phyloP scores from a whole-genome alignment of 2,797 vertebrate genomes.

The Danio kyathit region DNA sequence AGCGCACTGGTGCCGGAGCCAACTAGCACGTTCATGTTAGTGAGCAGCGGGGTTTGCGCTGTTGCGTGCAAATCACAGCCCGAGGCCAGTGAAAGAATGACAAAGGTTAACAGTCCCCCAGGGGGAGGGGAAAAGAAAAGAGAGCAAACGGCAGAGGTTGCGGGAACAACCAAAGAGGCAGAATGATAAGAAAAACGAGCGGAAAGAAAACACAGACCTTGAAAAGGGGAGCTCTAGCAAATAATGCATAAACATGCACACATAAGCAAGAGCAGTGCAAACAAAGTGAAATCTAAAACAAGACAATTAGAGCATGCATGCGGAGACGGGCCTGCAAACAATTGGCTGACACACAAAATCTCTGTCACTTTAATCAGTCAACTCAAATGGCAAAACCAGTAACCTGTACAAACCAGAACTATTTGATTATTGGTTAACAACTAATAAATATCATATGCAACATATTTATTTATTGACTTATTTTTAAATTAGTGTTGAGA shows the following conservation, averaged over 20 bases:
- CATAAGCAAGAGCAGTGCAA: background rate
- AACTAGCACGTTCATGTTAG: slow-evolving; percentile 21
- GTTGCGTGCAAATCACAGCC: slow-evolving; percentile 46
- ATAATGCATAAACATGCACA: background rate
- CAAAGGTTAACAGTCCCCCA: slow-evolving; percentile 57
- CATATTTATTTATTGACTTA: too few relatives aligned
- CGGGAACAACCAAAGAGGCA: slow-evolving; percentile 37
- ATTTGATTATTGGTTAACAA: background rate
- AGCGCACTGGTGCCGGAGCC: background rate
- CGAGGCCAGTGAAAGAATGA: slow-evolving; percentile 37
- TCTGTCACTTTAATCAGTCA: slow-evolving; percentile 32
- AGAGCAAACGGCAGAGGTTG: slow-evolving; percentile 38
- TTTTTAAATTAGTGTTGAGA: too few relatives aligned
- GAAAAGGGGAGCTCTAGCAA: slow-evolving; percentile 10
- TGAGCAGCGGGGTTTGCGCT: slow-evolving; percentile 26
- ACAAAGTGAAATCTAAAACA: slow-evolving; percentile 42
- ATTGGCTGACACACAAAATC: slow-evolving; percentile 39
- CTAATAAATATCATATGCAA: too few relatives aligned
- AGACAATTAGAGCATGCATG: slow-evolving; percentile 15
- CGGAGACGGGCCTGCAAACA: slow-evolving; percentile 39
- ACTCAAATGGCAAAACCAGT: background rate
- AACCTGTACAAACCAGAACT: background rate
- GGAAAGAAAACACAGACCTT: slow-evolving; percentile 36
- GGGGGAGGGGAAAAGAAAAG: slow-evolving; percentile 39
- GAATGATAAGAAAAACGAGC: slow-evolving; percentile 45